Conservation (phyloP, 2,888 invertebrate genomes). For the Chrysolina oricalcia region DNA sequence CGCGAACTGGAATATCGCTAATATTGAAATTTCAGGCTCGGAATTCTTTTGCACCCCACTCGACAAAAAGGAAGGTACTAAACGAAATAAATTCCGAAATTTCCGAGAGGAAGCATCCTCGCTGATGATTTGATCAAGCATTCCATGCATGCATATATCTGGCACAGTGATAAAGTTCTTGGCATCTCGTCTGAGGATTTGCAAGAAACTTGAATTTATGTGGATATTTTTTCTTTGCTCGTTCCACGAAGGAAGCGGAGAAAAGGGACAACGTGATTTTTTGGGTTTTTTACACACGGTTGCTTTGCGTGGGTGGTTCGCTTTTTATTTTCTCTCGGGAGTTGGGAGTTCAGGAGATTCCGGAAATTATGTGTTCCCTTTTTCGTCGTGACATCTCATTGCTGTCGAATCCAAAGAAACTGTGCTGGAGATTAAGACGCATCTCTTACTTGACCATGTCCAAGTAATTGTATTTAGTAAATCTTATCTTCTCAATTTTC, state of each 20-base stretch:
- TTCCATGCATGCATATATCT: conserved; percentile 33
- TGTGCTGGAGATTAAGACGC: not conserved
- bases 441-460: not conserved
- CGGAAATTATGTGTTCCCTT: not conserved
- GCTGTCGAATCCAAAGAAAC: not conserved
- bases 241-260: not conserved
- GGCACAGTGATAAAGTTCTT: conserved; percentile 27
- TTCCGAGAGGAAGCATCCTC: conserved; percentile 23
- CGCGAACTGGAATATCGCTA: not conserved
- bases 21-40: conserved; percentile 12
- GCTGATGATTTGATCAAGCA: conserved; percentile 31
- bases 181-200: conserved; percentile 14
- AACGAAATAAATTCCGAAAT: conserved; percentile 42
- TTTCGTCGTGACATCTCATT: not conserved
- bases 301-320: not conserved
- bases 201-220: conserved; percentile 2
- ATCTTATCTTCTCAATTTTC: too few relatives aligned
- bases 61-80: conserved; percentile 49
- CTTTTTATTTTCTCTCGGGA: not conserved
- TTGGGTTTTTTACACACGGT: conserved; percentile 15
- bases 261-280: conserved; percentile 8
- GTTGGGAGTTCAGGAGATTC: not conserved
- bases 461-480: too few relatives aligned
- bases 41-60: conserved; percentile 14
- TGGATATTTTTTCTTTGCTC: not conserved